Evolutionary conservation across 2,888 invertebrate genomes (phyloP), one percentile per base, ranked within the genome.

Genomic region (Atethmia centrago): DNA sequence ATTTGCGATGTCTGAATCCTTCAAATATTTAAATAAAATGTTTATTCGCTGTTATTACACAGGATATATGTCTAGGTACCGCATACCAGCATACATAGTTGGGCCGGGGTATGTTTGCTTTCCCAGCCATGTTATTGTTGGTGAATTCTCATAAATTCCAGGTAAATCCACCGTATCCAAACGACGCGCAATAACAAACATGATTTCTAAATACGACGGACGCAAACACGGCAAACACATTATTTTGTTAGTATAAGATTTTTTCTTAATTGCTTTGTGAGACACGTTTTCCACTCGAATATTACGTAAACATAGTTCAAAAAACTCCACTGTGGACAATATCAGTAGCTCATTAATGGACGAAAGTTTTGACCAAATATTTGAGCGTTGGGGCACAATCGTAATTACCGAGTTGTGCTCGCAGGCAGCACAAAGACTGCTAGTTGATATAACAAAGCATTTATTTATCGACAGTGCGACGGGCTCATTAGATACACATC

Each of bases 331-430:
- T 85, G 85, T 87, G 72, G 61, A 91, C 87, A 90, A 91, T 94
- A 94, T 93, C 94, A 94, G 96, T 94, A 96, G 95, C 95, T 94
- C 93, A 94, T 94, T 95, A 96, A 94, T 92, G 93, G 94, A 93
- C 83, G 94, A 95, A 95, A 95, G 95, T 95, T 95, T 95, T 90
- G 91, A 88, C 82, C 88, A 95, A 96, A 95, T 96, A 96, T 96
- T 96, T 95, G 92, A 94, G 87, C 91, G 92, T 93, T 90, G 92
- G 90, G 90, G 88, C 91, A 91, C 90, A 92, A 92, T 93, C 91
- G 93, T 95, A 94, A 95, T 95, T 95, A 95, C 93, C 82, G 89
- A 88, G 91, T 90, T 90, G 90, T 88, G 88, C 85, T 86, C 90
- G 89, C 89, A 83, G 86, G 82, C 83, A 73, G 88, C 88, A 94